Conservation (phyloP, 92 coral and sea anemone genomes). For the Micromussa lordhowensis region DNA sequence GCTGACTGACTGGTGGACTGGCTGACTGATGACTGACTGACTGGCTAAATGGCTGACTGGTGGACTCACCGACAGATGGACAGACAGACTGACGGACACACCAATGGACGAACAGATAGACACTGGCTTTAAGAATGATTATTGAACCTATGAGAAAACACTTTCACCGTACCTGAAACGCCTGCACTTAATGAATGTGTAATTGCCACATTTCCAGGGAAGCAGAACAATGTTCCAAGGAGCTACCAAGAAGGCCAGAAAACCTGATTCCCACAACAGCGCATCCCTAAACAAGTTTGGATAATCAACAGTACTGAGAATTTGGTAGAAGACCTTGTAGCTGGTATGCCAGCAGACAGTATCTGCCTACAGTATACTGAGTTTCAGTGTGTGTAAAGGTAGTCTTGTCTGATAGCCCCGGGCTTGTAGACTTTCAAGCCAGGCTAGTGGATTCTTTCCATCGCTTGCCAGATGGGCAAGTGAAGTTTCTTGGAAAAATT, state of each 20-base stretch:
- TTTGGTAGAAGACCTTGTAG: neutral
- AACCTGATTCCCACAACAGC: constrained; percentile 89
- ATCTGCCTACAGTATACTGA: neutral
- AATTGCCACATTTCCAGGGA: constrained; percentile 67
- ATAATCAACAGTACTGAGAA: neutral
- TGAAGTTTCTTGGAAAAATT: neutral
- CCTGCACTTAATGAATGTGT: constrained; percentile 55
- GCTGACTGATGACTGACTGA: neutral
- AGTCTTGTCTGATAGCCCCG: no score
- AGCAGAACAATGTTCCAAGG: constrained; percentile 82
- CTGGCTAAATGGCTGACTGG: neutral
- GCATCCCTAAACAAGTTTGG: constrained; percentile 78
- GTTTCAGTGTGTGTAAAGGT: no score
- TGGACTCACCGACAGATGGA: neutral
- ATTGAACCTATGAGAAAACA: neutral
- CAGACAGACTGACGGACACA: neutral
- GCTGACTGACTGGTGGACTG: neutral
- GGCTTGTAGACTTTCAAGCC: no score
- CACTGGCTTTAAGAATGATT: neutral
- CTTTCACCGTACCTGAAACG: constrained; percentile 60
- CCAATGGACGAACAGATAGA: no score
- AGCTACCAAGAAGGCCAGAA: constrained; percentile 85
- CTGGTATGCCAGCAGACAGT: neutral
- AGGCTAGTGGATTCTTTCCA: no score
- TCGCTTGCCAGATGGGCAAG: no score